Conservation (phyloP, 2,113 vertebrate species). For the Platichthys stellatus region DNA sequence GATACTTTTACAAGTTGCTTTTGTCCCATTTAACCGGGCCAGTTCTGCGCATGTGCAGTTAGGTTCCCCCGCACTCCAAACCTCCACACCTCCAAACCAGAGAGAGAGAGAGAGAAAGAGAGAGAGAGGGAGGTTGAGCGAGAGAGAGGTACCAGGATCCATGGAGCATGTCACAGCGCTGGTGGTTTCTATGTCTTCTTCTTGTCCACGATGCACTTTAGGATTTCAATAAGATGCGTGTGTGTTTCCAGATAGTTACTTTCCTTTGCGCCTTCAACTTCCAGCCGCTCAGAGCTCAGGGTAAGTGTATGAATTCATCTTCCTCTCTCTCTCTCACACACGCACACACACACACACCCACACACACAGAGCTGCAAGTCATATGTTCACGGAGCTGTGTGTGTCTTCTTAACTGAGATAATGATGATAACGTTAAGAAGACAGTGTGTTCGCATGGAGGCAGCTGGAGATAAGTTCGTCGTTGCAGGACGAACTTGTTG, state of each 20-base stretch:
- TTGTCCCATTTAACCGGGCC: conserved; percentile 14
- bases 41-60: conserved; percentile 69
- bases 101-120: conserved; percentile 34
- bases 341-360: neutral
- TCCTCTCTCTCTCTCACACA: neutral
- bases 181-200: conserved; percentile 68
- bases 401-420: neutral
- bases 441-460: neutral
- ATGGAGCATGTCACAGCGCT: conserved; percentile 74
- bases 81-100: conserved; percentile 3
- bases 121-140: conserved; percentile 56
- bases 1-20: neutral
- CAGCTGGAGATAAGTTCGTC: neutral
- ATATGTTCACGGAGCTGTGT: neutral
- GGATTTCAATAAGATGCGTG: conserved; percentile 84
- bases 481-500: conserved; percentile 35
- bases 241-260: conserved; percentile 78
- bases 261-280: conserved; percentile 76
- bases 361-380: conserved; percentile 4
- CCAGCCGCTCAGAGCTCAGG: conserved; percentile 79
- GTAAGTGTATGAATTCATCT: conserved; percentile 68
- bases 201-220: conserved; percentile 83
- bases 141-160: conserved; percentile 58
- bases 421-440: neutral
- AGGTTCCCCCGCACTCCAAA: neutral